Evolutionary conservation across 2,113 vertebrate species (phyloP), one percentile per base, ranked within the genome.

Genomic region (Callocephalon fimbriatum): DNA sequence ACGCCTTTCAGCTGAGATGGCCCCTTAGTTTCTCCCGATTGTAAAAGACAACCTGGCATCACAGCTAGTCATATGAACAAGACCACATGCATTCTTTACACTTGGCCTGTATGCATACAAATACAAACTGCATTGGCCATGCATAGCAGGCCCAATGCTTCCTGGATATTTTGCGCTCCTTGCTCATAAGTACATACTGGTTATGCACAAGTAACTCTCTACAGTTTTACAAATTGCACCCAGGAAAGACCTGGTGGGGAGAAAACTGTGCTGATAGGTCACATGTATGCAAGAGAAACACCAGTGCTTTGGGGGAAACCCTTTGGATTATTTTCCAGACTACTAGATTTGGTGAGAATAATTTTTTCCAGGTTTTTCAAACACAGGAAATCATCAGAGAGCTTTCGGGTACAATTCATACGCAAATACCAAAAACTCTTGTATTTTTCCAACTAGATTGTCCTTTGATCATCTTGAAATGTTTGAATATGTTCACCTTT

Each of bases 31-130:
- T 48, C 27, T 85, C 31, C 26, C n/a, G 26, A 54, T 10, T 38
- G 38, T 80, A 53, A 12, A 45, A 74, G 35, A 26, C 44, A 37
- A 23, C 37, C 48, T 5, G 0, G 68, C 35, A n/a, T 37, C 48
- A 26, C 25, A 26, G 53, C 67, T 44, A 7, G 40, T 44, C 53
- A 62, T 2, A 15, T 15, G 61, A 44, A 15, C 6, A 11, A 47
- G 53, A 48, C 27, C 31, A 32, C 37, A 5, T 1, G 0, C 4
- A 0, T 31, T 62, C 32, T 0, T 40, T 65, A 35, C 23, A 32
- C 8, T 4, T 58, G 38, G 25, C 27, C 21, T 63, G 12, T 20
- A 18, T 3, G 0, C 27, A 15, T 5, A 17, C 15, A 44, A n/a
- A 38, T 25, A 37, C 25, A 38, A 50, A 26, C 50, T 7, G 23